Evolutionary conservation across 2,797 vertebrate genomes (phyloP), one percentile per base, ranked within the genome.

Genomic region (Xyrichtys novacula): DNA sequence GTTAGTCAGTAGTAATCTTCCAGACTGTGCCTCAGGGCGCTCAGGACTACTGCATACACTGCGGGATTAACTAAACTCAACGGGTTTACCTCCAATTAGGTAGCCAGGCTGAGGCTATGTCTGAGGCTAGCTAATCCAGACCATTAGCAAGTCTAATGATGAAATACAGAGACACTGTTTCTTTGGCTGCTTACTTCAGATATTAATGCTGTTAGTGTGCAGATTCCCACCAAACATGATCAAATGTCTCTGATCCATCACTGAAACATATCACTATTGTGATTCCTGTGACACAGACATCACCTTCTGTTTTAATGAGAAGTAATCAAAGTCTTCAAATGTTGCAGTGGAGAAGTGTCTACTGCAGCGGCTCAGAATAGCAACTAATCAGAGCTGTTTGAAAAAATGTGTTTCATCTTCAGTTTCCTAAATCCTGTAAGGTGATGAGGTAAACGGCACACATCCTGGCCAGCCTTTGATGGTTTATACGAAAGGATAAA

Each of bases 81-180:
- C 75, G 65, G 70, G 43, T 81, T 85, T 73, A 83, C 76, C 78
- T 77, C 47, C 23, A 70, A 59, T 73, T 64, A 65, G 61, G 22
- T 16, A 43, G 59, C 32, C 52, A 31, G 71, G 47, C 64, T 65
- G 70, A 28, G 55, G 31, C 44, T 40, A 59, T 2, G 54, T 75
- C 64, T 78, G 54, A 73, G 44, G 36, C 61, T 15, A 26, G 19
- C 47, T 83, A 83, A 86, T 85, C 78, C 76, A 38, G 54, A 77
- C 80, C 48, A 65, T 62, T 67, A 75, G 70, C 42, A 66, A 61
- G 80, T 62, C 79, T 71, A 68, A 86, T 84, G 66, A 78, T 67
- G 53, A 70, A 59, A 34, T 32, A 61, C 42, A 66, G 29, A 54
- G 38, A 31, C n/a, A 48, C n/a, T 25, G 60, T 43, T n/a, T 2